Conservation (phyloP, 2,113 vertebrate genomes). For the Stictonetta naevosa region DNA sequence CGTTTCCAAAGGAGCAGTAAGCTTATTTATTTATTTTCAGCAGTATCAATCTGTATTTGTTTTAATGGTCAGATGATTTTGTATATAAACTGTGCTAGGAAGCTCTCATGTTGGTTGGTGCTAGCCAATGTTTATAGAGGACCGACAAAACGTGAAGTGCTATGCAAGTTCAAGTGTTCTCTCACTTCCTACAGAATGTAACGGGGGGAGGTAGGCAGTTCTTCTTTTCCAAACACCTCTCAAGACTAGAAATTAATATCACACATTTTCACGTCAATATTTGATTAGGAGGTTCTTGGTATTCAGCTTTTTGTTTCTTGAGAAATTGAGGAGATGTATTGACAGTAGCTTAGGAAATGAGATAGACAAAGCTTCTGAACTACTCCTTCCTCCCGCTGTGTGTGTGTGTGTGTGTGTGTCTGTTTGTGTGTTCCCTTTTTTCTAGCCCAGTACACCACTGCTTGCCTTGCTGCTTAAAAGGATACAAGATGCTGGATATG, state of each 20-base stretch:
- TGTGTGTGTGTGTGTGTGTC: neutral
- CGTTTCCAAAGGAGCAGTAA: neutral
- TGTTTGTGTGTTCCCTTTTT: neutral
- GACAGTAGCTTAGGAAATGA: neutral
- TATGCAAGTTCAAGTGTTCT: neutral
- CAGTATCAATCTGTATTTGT: conserved; percentile 38
- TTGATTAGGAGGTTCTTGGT: neutral
- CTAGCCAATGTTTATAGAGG: neutral
- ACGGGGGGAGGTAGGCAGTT: neutral
- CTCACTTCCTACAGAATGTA: neutral
- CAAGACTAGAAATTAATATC: neutral
- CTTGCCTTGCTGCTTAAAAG: neutral
- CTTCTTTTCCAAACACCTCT: neutral
- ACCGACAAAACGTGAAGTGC: neutral
- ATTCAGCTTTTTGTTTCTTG: neutral
- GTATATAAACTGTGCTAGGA: neutral
- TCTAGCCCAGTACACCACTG: neutral
- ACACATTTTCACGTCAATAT: neutral
- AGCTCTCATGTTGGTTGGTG: conserved; percentile 7
- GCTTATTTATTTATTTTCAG: conserved; percentile 37
- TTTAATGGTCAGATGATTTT: neutral
- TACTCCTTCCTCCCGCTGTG: neutral
- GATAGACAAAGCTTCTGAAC: neutral
- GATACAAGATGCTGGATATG: neutral
- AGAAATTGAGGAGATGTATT: neutral